These are phyloP conservation scores for Poecilia wingei DNA, from an alignment of 2,797 vertebrate species.

Conservation along the genomic window DNA sequence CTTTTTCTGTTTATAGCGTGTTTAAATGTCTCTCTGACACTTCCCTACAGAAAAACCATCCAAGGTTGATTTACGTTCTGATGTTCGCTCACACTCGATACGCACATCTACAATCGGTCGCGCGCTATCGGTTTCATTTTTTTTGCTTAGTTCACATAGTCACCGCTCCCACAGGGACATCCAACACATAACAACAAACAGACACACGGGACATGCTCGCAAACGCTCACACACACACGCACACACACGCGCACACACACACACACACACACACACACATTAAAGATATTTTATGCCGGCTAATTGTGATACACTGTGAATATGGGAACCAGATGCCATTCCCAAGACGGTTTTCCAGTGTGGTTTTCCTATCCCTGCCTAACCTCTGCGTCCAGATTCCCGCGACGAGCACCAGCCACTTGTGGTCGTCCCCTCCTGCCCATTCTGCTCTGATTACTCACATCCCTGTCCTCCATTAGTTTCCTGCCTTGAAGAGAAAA, in stretches of 20 bases:
- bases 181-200: conserved; percentile 54
- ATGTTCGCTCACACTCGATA: background rate
- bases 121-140: conserved; percentile 33
- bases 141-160: conserved; percentile 29
- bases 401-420: conserved; percentile 77
- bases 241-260: conserved; percentile 60
- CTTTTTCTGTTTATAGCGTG: conserved; percentile 2
- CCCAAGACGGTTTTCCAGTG: conserved; percentile 80
- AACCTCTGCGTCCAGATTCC: conserved; percentile 78
- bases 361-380: conserved; percentile 80
- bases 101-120: conserved; percentile 24
- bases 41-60: conserved; percentile 3
- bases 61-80: conserved; percentile 22
- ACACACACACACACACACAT: conserved; percentile 69
- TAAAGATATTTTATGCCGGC: conserved; percentile 74
- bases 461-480: conserved; percentile 78
- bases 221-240: background rate
- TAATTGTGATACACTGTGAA: conserved; percentile 81
- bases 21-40: conserved; percentile 30
- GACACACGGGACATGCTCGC: conserved; percentile 32
- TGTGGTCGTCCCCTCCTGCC: conserved; percentile 77
- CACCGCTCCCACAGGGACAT: conserved; percentile 43
- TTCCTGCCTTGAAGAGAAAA: conserved; percentile 66
- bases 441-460: conserved; percentile 81
- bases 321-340: conserved; percentile 84